Conservation (phyloP, 2,888 invertebrate genomes). For the Dynastes maya region DNA sequence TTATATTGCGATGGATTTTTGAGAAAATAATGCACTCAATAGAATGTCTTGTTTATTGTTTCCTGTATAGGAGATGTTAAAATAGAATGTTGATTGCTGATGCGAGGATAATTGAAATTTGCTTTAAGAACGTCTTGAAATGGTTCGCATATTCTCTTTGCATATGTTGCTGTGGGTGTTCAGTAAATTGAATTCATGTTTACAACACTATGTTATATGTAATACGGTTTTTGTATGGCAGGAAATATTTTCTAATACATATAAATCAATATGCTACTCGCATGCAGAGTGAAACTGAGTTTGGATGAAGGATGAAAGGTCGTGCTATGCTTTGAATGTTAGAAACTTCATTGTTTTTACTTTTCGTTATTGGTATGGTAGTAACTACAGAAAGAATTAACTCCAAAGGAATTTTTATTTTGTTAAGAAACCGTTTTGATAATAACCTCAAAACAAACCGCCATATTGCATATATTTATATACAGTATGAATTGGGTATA, state of each 20-base stretch:
- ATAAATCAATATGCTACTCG: not conserved
- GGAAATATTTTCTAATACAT: not conserved
- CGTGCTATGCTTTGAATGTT: too few relatives aligned
- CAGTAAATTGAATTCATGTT: constrained; percentile 14
- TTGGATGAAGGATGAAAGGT: not conserved
- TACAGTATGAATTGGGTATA: too few relatives aligned
- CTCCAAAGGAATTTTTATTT: too few relatives aligned
- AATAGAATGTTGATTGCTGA: constrained; percentile 14
- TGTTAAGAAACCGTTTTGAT: too few relatives aligned
- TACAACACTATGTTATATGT: not conserved
- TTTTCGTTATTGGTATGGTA: not conserved
- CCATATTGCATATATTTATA: too few relatives aligned
- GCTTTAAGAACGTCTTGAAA: constrained; percentile 7
- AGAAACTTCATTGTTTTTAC: too few relatives aligned
- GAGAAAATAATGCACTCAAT: not conserved
- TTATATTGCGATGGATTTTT: not conserved
- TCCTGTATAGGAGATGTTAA: not conserved
- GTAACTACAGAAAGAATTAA: not conserved
- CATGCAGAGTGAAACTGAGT: not conserved
- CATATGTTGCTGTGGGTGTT: constrained; percentile 3
- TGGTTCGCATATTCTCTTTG: not conserved
- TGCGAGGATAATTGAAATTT: constrained; percentile 13
- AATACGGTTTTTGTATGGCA: not conserved
- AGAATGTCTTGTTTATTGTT: constrained; percentile 6
- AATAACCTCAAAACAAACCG: too few relatives aligned